These are phyloP conservation scores for Xestia rhomboidea DNA, from an alignment of 2,888 invertebrate species.

Conservation along the genomic window DNA sequence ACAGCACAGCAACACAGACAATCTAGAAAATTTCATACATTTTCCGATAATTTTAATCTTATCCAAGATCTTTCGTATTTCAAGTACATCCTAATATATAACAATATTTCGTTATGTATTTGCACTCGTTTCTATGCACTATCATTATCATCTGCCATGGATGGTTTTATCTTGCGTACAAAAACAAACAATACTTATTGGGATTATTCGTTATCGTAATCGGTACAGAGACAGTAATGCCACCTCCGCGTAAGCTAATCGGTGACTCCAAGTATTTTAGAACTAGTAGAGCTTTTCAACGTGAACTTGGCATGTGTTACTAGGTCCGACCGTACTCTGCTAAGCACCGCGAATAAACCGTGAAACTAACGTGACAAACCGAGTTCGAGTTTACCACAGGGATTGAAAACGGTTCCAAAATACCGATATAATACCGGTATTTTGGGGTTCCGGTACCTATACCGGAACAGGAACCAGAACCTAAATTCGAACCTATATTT, in stretches of 20 bases:
- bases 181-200: constrained; percentile 38
- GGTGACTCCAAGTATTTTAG: neutral
- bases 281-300: neutral
- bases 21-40: neutral
- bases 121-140: constrained; percentile 15
- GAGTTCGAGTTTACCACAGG: neutral
- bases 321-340: neutral
- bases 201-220: constrained; percentile 41
- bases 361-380: neutral
- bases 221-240: constrained; percentile 19
- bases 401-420: too few species aligned
- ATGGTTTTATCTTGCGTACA: constrained; percentile 24
- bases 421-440: too few species aligned
- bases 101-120: constrained; percentile 7
- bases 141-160: constrained; percentile 19
- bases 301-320: neutral
- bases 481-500: too few species aligned
- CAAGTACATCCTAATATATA: constrained; percentile 4
- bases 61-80: neutral
- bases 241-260: constrained; percentile 1
- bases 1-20: neutral
- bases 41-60: neutral
- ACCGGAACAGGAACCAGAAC: too few species aligned
- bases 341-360: neutral
- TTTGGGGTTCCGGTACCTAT: too few species aligned